A percentile compares a stretch with the other conserved stretches of the same genome.
These are phyloP conservation scores for Notothenia coriiceps DNA, from an alignment of 2,113 vertebrate species.

Conservation along the genomic window DNA sequence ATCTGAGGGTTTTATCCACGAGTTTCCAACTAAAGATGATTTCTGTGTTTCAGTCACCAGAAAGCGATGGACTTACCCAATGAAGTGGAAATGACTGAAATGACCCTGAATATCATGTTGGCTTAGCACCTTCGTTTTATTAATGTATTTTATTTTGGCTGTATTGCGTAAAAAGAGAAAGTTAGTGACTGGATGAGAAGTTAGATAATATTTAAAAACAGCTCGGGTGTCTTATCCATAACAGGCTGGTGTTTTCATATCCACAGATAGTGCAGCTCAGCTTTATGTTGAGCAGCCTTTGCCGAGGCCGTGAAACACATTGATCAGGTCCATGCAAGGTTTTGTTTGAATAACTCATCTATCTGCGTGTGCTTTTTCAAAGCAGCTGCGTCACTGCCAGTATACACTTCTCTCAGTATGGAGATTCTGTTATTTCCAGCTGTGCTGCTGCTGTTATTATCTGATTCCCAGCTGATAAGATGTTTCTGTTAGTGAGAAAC, in stretches of 20 bases:
- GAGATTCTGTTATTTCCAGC: conserved; percentile 62
- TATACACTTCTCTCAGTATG: conserved; percentile 42
- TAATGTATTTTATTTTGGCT: not conserved
- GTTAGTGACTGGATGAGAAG: not conserved
- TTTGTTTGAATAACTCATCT: conserved; percentile 39
- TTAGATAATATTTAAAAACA: not conserved
- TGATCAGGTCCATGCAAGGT: conserved; percentile 53
- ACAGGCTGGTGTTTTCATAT: not conserved
- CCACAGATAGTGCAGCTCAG: not conserved
- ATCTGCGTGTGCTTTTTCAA: conserved; percentile 21
- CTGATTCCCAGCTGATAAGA: conserved; percentile 64
- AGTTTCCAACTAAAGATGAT: not conserved
- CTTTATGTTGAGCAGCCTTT: conserved; percentile 9
- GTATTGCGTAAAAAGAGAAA: not conserved
- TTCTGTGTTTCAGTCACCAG: not conserved
- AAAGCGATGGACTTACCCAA: not conserved
- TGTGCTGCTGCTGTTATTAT: conserved; percentile 54
- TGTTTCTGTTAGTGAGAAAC: conserved; percentile 38
- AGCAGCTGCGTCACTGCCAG: conserved; percentile 44
- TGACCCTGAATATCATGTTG: not conserved
- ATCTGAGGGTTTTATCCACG: not conserved
- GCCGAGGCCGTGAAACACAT: not conserved
- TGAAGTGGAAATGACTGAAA: not conserved
- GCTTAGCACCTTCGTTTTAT: not conserved
- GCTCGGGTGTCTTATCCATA: not conserved